These are phyloP conservation scores for Sinocyclocheilus maitianheensis DNA, from an alignment of 2,113 vertebrate species.

Conservation along the genomic window DNA sequence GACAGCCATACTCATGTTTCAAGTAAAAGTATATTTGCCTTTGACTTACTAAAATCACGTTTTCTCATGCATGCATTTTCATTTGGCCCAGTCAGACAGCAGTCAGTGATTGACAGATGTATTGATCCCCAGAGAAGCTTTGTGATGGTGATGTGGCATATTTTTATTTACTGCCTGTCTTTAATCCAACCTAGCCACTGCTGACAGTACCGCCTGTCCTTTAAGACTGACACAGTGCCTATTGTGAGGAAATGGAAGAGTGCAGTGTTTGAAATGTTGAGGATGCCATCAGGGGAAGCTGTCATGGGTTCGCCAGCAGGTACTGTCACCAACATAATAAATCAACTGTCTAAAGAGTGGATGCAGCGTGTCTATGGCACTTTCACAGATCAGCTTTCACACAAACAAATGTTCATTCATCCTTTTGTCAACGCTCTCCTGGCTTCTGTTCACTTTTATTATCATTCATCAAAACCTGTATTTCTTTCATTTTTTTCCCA, in stretches of 20 bases:
- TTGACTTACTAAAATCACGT: constrained; percentile 35
- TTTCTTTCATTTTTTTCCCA: background rate
- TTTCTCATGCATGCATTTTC: constrained; percentile 38
- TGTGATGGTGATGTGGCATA: constrained; percentile 50
- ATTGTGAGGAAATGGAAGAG: constrained; percentile 42
- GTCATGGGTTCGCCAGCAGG: constrained; percentile 59
- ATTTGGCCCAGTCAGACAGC: constrained; percentile 13
- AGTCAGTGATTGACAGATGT: constrained; percentile 45
- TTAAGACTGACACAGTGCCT: constrained; percentile 37
- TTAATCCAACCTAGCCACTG: constrained; percentile 52
- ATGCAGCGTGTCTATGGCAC: too few relatives aligned
- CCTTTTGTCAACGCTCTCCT: constrained; percentile 46
- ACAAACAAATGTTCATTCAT: constrained; percentile 59
- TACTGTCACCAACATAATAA: constrained; percentile 72
- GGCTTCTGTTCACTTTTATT: background rate
- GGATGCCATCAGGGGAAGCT: constrained; percentile 53
- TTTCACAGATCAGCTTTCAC: too few relatives aligned
- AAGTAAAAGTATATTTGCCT: constrained; percentile 1
- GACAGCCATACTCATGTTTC: constrained; percentile 16
- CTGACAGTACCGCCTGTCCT: constrained; percentile 48
- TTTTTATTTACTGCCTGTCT: constrained; percentile 56
- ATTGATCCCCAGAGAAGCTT: constrained; percentile 46
- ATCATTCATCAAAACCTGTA: background rate
- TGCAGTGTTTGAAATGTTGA: constrained; percentile 34
- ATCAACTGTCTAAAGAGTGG: constrained; percentile 64